Conservation (phyloP, 2,888 invertebrate genomes). For the Dasysyrphus tricinctus region DNA sequence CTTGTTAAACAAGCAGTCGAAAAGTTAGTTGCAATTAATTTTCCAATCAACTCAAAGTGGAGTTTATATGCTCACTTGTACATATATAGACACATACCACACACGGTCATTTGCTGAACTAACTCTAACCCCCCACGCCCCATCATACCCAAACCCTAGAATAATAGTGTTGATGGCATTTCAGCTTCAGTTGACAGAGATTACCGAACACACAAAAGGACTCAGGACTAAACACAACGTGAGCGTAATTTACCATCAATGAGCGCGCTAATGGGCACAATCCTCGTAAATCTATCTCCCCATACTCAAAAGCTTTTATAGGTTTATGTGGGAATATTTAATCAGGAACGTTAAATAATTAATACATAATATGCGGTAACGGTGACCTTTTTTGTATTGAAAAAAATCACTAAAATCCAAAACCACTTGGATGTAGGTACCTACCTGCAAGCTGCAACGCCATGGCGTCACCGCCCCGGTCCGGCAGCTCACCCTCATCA, state of each 20-base stretch:
- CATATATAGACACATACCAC: too few species aligned
- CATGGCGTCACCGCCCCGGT: background rate
- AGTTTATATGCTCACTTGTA: background rate
- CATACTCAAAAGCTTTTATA: background rate
- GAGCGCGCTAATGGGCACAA: constrained; percentile 11
- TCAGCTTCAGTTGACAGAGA: constrained; percentile 25
- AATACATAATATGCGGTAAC: constrained; percentile 19
- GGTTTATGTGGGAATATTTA: constrained; percentile 40
- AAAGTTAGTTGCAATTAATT: constrained; percentile 69
- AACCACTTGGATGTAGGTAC: constrained; percentile 6
- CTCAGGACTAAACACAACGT: constrained; percentile 15
- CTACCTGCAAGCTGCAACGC: background rate
- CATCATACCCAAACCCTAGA: background rate
- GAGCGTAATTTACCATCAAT: constrained; percentile 40
- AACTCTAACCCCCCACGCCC: background rate
- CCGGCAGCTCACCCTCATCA: background rate
- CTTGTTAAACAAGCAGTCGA: constrained; percentile 49
- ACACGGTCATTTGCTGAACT: too few species aligned
- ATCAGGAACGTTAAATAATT: constrained; percentile 50
- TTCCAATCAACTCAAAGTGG: constrained; percentile 35
- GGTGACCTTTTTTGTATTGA: constrained; percentile 4
- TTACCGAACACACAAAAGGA: constrained; percentile 27
- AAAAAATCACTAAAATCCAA: constrained; percentile 16
- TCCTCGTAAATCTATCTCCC: constrained; percentile 5
- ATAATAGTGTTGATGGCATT: constrained; percentile 42